A percentile compares a stretch with the other conserved stretches of the same genome.
Conservation (phyloP, 2,797 vertebrate genomes). For the Lindbergichthys nudifrons region DNA sequence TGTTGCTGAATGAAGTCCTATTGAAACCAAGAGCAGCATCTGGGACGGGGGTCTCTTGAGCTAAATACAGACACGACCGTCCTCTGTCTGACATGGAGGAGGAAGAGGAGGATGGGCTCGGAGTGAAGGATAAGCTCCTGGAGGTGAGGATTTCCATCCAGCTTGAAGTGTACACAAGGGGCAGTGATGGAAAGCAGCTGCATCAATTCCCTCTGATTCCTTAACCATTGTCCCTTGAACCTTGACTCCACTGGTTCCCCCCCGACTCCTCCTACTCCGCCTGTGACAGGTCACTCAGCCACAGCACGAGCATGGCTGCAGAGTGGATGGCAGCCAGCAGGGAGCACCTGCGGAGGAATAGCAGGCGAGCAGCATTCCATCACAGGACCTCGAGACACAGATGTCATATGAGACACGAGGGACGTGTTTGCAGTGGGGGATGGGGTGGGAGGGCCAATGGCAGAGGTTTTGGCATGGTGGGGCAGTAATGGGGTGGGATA, state of each 20-base stretch:
- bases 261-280: neutral
- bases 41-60: conserved; percentile 34
- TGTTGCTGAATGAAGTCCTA: conserved; percentile 27
- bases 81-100: conserved; percentile 30
- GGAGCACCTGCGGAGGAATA: conserved; percentile 81
- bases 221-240: conserved; percentile 68
- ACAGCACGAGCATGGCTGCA: conserved; percentile 37
- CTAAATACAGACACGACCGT: conserved; percentile 66
- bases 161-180: conserved; percentile 40
- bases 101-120: conserved; percentile 41
- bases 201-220: conserved; percentile 47
- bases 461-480: conserved; percentile 70
- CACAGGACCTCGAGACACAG: conserved; percentile 80
- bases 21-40: conserved; percentile 49
- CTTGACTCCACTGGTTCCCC: conserved; percentile 36
- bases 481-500: conserved; percentile 71
- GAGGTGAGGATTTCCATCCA: conserved; percentile 44
- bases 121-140: conserved; percentile 21
- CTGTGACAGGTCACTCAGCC: conserved; percentile 57
- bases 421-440: conserved; percentile 70
- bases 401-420: conserved; percentile 80
- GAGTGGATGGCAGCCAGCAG: conserved; percentile 64
- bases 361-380: conserved; percentile 82
- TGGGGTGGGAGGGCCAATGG: conserved; percentile 45
- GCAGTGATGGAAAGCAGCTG: conserved; percentile 76